phyloP scores from a whole-genome alignment of 2,888 invertebrate species.

The Andricus curvator region DNA sequence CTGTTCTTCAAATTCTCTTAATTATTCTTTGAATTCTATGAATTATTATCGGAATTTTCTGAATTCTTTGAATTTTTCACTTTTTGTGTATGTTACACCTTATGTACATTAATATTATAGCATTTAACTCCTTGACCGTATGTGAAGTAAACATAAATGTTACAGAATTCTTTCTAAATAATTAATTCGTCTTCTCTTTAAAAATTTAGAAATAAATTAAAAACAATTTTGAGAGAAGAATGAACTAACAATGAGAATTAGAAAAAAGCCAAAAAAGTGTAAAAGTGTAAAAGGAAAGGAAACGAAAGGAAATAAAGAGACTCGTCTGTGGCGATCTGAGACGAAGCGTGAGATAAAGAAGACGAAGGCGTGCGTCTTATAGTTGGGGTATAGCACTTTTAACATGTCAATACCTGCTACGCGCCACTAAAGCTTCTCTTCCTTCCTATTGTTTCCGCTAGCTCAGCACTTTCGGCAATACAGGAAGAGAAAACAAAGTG shows the following conservation, averaged over 20 bases:
- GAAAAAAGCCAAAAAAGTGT: conserved; percentile 4
- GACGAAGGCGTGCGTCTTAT: neutral
- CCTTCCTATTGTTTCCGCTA: conserved; percentile 26
- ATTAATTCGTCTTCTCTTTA: neutral
- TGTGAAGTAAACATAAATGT: too few relatives aligned
- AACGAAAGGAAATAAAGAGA: conserved; percentile 1
- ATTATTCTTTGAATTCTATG: too few relatives aligned
- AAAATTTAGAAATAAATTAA: neutral
- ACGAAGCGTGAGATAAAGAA: conserved; percentile 44
- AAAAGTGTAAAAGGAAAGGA: conserved; percentile 29
- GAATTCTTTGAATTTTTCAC: too few relatives aligned
- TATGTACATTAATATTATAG: too few relatives aligned
- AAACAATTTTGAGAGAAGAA: neutral
- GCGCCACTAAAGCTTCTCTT: conserved; percentile 31
- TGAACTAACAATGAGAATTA: conserved; percentile 44
- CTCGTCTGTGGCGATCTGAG: conserved; percentile 22
- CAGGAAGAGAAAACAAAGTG: neutral
- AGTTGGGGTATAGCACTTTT: conserved; percentile 44
- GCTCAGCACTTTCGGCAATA: conserved; percentile 18
- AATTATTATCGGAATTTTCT: too few relatives aligned
- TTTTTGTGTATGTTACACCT: too few relatives aligned
- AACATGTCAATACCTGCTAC: conserved; percentile 51
- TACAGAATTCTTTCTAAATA: too few relatives aligned
- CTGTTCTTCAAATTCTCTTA: too few relatives aligned
- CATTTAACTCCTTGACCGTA: too few relatives aligned